A percentile compares a stretch with the other conserved stretches of the same genome.
These are phyloP conservation scores for Somateria mollissima DNA, from an alignment of 2,797 vertebrate species.

Conservation along the genomic window DNA sequence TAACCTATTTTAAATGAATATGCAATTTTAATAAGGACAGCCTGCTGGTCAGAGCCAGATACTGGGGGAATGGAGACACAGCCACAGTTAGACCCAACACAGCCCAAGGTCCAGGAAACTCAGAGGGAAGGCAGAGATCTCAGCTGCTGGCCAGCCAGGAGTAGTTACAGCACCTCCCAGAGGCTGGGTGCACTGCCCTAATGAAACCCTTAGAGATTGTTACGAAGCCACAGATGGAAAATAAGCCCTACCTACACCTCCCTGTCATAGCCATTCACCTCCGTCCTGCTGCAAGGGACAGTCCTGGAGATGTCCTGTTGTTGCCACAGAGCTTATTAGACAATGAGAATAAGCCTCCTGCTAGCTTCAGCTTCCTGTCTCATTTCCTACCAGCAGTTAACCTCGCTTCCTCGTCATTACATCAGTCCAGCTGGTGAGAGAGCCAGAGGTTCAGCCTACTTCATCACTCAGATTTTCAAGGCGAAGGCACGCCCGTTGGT, in stretches of 20 bases:
- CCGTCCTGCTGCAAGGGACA: neutral
- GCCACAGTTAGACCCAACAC: neutral
- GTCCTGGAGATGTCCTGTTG: neutral
- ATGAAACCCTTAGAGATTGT: neutral
- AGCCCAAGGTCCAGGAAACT: neutral
- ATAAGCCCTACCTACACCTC: neutral
- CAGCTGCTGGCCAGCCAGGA: neutral
- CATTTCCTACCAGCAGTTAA: neutral
- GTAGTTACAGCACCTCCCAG: neutral
- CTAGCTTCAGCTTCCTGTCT: neutral
- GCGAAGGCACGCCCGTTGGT: neutral
- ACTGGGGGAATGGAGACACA: neutral
- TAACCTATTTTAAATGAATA: conserved; percentile 49
- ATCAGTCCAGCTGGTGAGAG: fast-evolving
- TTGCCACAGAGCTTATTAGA: neutral
- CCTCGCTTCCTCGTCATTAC: neutral
- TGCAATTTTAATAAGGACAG: conserved; percentile 33
- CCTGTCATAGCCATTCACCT: neutral
- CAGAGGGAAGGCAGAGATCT: neutral
- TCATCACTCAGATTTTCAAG: neutral
- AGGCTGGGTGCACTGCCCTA: neutral
- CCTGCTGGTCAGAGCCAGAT: neutral
- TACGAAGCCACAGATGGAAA: neutral
- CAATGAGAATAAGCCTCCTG: neutral
- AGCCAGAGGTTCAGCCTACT: neutral